Evolutionary conservation across 2,888 invertebrate genomes (phyloP).

Genomic region (Rambutsinella grinnellia): DNA sequence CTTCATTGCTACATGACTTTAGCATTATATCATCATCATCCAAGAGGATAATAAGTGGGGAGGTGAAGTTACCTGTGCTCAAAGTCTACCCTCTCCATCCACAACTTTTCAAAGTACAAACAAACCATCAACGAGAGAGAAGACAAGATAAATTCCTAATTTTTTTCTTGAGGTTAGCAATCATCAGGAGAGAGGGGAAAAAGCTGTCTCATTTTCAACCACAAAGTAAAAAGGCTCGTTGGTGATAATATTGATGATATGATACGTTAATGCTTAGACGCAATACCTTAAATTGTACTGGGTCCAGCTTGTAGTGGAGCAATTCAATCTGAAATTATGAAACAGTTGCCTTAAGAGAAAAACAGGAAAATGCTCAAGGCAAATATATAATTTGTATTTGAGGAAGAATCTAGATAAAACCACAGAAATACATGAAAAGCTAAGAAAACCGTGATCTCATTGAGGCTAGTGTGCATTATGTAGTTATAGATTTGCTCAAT

Average conservation of each 20-base stretch:
- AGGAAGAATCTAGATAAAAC: neutral
- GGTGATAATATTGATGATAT: constrained; percentile 10
- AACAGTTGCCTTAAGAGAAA: too few species aligned
- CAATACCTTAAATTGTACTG: neutral
- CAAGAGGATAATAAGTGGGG: neutral
- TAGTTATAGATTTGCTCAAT: neutral
- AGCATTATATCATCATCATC: constrained; percentile 28
- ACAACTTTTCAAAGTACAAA: constrained; percentile 31
- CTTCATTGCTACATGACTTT: constrained; percentile 28
- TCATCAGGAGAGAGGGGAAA: constrained; percentile 49
- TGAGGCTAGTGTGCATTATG: neutral
- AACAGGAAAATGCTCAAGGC: too few species aligned
- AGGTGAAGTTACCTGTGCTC: neutral
- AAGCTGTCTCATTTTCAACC: constrained; percentile 53
- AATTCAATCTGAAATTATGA: too few species aligned
- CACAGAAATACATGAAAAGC: constrained; percentile 27
- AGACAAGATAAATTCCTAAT: constrained; percentile 56
- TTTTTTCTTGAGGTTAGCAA: constrained; percentile 55
- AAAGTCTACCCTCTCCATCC: constrained; percentile 15
- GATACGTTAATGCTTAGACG: neutral
- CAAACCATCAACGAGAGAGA: constrained; percentile 51
- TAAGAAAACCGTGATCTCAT: constrained; percentile 12
- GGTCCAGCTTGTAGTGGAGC: neutral
- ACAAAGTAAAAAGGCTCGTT: constrained; percentile 31
- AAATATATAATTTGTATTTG: neutral